These are phyloP conservation scores for Ophthalmolycus amberensis DNA, from an alignment of 2,113 vertebrate species.

Conservation along the genomic window DNA sequence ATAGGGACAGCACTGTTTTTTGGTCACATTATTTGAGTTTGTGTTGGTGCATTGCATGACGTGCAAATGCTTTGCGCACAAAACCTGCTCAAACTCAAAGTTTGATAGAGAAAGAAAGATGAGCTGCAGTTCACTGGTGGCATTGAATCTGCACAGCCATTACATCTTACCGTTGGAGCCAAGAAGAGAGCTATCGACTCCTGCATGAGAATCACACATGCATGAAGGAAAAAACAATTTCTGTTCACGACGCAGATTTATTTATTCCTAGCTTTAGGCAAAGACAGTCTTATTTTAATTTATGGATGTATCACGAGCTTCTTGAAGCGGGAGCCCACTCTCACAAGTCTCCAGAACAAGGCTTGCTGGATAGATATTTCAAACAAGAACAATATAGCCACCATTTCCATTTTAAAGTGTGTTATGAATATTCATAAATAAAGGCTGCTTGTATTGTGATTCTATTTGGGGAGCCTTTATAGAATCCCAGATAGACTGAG, in stretches of 20 bases:
- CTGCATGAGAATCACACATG: conserved; percentile 64
- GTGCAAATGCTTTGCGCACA: conserved; percentile 23
- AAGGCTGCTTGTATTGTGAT: conserved; percentile 62
- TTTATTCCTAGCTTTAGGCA: conserved; percentile 83
- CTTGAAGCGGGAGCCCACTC: conserved; percentile 68
- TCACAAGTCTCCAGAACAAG: conserved; percentile 67
- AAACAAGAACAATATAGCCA: conserved; percentile 69
- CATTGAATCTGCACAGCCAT: conserved; percentile 62
- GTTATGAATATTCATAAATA: conserved; percentile 79
- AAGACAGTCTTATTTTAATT: conserved; percentile 80
- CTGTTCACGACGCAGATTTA: conserved; percentile 77
- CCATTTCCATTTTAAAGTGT: conserved; percentile 67
- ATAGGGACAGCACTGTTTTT: conserved; percentile 11
- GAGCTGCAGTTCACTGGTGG: conserved; percentile 44
- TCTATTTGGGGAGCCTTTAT: conserved; percentile 64
- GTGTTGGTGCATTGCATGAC: background rate
- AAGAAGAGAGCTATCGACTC: conserved; percentile 77
- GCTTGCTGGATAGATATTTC: conserved; percentile 61
- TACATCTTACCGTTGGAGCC: conserved; percentile 75
- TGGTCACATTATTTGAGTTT: conserved; percentile 18
- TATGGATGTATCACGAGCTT: conserved; percentile 77
- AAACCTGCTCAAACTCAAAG: conserved; percentile 21
- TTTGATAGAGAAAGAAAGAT: conserved; percentile 50
- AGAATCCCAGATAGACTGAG: conserved; percentile 50
- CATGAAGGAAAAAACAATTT: conserved; percentile 79